phyloP scores from a whole-genome alignment of 2,888 invertebrate genomes.

The Tricholauxania praeusta region DNA sequence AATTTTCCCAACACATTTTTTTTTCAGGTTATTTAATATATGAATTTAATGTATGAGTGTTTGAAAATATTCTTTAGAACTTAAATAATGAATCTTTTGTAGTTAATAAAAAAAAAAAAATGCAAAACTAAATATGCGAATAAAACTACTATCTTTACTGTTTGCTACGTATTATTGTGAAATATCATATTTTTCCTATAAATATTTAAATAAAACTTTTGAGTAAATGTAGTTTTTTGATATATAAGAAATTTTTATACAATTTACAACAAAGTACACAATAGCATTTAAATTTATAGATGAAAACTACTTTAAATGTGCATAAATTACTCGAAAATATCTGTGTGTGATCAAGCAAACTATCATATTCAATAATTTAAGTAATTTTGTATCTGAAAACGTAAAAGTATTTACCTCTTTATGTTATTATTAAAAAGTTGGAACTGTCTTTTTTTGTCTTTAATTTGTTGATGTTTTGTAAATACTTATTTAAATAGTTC shows the following conservation, averaged over 20 bases:
- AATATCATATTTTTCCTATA: constrained; percentile 19
- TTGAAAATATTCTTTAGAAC: constrained; percentile 4
- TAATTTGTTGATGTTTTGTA: no score
- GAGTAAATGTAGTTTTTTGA: constrained; percentile 20
- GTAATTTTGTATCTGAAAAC: no score
- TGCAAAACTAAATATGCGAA: not conserved
- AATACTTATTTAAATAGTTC: no score
- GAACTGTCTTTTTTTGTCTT: no score
- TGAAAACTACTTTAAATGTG: no score
- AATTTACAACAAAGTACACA: not conserved
- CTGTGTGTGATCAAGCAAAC: no score
- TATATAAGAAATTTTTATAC: constrained; percentile 11
- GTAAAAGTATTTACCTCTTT: no score
- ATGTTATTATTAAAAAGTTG: no score
- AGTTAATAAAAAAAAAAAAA: constrained; percentile 1
- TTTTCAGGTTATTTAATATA: constrained; percentile 2
- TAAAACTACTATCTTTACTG: constrained; percentile 12
- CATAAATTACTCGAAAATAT: no score
- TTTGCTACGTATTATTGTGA: not conserved
- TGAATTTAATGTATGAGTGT: not conserved
- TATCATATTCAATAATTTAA: no score
- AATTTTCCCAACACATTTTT: constrained; percentile 37
- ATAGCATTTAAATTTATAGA: no score
- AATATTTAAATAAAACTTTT: constrained; percentile 15
- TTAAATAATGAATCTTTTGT: constrained; percentile 16